Percentiles rank a stretch among this genome's conserved stretches.
These are phyloP conservation scores for Zapornia atra DNA, from an alignment of 2,113 vertebrate genomes.

Conservation along the genomic window DNA sequence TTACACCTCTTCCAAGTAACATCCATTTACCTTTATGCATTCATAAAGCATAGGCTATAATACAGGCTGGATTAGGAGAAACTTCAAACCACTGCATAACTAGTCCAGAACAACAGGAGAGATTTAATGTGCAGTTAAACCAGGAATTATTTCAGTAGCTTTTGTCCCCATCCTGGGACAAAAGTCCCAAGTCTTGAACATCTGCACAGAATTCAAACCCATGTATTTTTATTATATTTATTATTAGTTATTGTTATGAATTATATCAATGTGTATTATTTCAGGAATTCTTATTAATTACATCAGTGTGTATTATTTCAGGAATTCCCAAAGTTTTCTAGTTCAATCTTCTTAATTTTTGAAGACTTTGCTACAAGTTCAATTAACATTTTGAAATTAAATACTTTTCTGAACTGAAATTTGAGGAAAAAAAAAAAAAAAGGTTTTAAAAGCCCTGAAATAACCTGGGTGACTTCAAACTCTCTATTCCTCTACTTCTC, in stretches of 20 bases:
- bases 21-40: background rate
- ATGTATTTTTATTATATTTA: background rate
- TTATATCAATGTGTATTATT: background rate
- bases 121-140: background rate
- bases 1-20: background rate
- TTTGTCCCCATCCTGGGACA: background rate
- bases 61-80: background rate
- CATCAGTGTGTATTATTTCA: background rate
- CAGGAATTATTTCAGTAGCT: background rate
- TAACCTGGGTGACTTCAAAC: background rate
- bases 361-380: background rate
- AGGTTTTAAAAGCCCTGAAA: background rate
- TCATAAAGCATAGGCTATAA: background rate
- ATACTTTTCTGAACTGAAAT: background rate
- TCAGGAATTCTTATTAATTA: background rate
- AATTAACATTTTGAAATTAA: background rate
- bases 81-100: background rate
- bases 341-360: background rate
- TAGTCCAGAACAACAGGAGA: background rate
- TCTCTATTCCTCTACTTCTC: background rate
- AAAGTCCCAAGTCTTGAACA: background rate
- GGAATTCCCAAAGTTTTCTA: background rate
- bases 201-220: background rate
- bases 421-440: no score
- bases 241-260: background rate